Base-by-base conservation (phyloP, 1,140 invertebrate genomes). In the Trissolcus basalis region DNA sequence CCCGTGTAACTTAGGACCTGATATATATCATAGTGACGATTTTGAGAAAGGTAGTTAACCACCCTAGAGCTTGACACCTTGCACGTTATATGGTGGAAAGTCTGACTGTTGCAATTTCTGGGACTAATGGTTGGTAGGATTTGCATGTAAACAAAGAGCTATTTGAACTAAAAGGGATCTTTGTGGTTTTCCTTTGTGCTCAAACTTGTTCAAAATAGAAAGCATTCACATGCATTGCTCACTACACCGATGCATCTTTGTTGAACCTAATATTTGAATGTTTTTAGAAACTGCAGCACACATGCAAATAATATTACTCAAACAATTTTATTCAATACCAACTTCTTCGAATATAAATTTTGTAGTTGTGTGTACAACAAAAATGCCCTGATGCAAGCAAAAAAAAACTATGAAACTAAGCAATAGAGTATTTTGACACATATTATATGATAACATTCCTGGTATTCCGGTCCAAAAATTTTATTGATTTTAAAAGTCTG, bases 11-110 rank as follows among this genome's bases (percentile, higher is more conserved):
- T 63, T 41, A 11, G n/a, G 9, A 39, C 36, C 36, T 39, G 63
- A 56, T 53, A 73, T 73, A 65, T 73, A 65, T 73, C 70, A 73
- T 73, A 48, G 70, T 60, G 70, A 73, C 70, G 60, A 73, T 64
- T 73, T 65, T 45, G 55, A 73, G 70, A 73, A 64, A 65, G 55
- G 61, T 49, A 64, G 61, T 61, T 65, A 73, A 65, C 70, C 53
- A 59, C 50, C 49, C 16, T 36, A 19, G 39, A 73, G 70, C 61
- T 61, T 74, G 71, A 74, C 64, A 47, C 63, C 19, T 27, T 6
- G 19, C 19, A 27, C 19, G 19, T 27, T 27, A 27, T n/a, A n/a
- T 27, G 19, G 19, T 27, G 19, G 19, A 27, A 27, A 27, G 59
- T 75, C 64, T 69, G 49, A 44, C 50, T 74, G 63, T 61, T 69